Evolutionary conservation across 2,888 invertebrate species (phyloP).

Genomic region (Drosophila glabriapex): DNA sequence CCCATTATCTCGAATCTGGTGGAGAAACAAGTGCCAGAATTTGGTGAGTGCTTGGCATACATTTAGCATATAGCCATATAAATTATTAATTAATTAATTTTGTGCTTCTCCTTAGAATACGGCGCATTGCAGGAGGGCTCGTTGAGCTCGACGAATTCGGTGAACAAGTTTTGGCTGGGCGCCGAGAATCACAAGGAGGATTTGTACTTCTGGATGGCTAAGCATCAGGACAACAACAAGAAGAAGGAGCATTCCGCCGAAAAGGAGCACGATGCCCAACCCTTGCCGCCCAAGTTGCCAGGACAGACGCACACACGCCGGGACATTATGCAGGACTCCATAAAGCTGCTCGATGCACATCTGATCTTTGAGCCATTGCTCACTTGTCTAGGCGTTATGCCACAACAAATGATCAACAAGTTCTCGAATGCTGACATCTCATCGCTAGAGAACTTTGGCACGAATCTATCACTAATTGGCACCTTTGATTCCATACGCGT

Average conservation of each 20-base stretch:
- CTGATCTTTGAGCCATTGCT: conserved; percentile 96
- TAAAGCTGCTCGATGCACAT: conserved; percentile 95
- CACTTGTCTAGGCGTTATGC: conserved; percentile 95
- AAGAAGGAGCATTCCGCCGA: conserved; percentile 82
- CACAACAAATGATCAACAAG: conserved; percentile 90
- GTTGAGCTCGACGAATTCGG: conserved; percentile 87
- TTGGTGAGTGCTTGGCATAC: conserved; percentile 71
- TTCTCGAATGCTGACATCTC: conserved; percentile 87
- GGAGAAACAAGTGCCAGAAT: conserved; percentile 84
- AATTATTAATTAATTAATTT: not conserved
- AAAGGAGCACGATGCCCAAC: conserved; percentile 87
- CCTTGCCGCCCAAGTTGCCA: conserved; percentile 86
- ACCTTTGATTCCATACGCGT: conserved; percentile 95
- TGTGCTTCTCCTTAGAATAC: conserved; percentile 87
- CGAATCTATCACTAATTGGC: conserved; percentile 93
- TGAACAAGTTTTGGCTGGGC: conserved; percentile 84
- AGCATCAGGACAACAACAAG: conserved; percentile 89
- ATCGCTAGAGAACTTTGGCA: conserved; percentile 94
- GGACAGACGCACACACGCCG: conserved; percentile 86
- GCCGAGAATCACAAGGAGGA: conserved; percentile 91
- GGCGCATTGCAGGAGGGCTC: conserved; percentile 92
- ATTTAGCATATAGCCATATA: not conserved
- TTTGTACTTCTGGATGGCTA: conserved; percentile 98
- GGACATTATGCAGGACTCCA: conserved; percentile 92
- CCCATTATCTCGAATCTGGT: conserved; percentile 85